Evolutionary conservation across 2,113 vertebrate genomes (phyloP), one percentile per base, ranked within the genome.

Genomic region (Blennius ocellaris): DNA sequence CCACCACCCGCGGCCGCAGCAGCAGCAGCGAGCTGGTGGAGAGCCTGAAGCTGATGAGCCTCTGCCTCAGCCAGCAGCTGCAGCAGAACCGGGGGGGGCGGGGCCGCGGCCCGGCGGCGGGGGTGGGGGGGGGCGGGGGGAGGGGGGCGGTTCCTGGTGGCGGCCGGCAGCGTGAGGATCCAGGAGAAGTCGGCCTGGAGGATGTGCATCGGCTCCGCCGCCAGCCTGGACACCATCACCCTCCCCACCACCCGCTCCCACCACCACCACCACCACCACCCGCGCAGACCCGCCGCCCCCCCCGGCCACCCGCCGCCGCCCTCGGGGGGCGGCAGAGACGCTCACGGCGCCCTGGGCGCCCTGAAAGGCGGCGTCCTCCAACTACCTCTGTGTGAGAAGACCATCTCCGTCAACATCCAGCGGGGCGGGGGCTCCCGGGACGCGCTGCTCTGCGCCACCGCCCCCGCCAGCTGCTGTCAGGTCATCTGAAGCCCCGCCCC

Each of bases 331-430:
- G 3, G 41, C 78, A 77, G 84, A 60, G 75, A 88, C 81, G 91
- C 68, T 75, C 65, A 56, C 67, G 53, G 87, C 67, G 94, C 87
- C 87, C 93, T 95, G 93, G 96, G 73, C 9, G 3, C 95, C 89
- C 94, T 98, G 93, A 97, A 95, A 88, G 96, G 95, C 50, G 95
- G 91, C 58, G 92, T 98, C 86, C 94, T 99, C 61, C 97, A 98
- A 95, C 97, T 99, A 95, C 97, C 97, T 96, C 97, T 99, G 85
- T 99, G 96, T 47, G 97, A 99, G 92, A 99, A 98, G 93, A 98
- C 95, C 61, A 97, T 99, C 93, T 98, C 96, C 71, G 96, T 99
- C 86, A 99, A 98, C 93, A 99, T 99, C 93, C 96, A 97, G 93
- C 96, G 94, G 15, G 80, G 84, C 3, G 62, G 88, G 50, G 95